These are phyloP conservation scores for Tiliacea aurago DNA, from an alignment of 2,888 invertebrate genomes.

Conservation along the genomic window DNA sequence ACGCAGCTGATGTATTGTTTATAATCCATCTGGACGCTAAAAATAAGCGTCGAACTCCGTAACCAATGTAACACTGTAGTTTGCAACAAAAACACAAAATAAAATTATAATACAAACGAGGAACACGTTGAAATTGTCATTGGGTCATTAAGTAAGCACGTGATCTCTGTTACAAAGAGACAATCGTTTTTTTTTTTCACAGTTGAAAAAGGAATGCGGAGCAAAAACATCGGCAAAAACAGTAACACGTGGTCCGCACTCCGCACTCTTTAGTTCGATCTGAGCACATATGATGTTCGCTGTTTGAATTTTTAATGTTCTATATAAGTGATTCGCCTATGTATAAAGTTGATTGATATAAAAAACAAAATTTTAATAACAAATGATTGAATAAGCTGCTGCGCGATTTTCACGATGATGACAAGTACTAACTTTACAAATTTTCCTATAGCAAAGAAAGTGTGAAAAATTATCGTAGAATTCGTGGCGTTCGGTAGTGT, in stretches of 20 bases:
- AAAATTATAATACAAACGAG: slow-evolving; percentile 54
- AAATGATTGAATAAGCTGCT: neutral
- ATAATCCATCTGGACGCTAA: slow-evolving; percentile 30
- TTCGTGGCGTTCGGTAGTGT: too few relatives aligned
- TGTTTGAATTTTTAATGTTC: slow-evolving; percentile 42
- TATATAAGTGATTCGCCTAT: slow-evolving; percentile 4
- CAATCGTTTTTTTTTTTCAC: slow-evolving; percentile 62
- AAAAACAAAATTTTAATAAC: neutral
- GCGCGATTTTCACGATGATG: too few relatives aligned
- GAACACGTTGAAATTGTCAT: slow-evolving; percentile 64
- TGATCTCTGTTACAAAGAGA: slow-evolving; percentile 68
- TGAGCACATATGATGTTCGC: slow-evolving; percentile 39
- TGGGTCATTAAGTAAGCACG: slow-evolving; percentile 56
- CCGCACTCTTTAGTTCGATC: slow-evolving; percentile 19
- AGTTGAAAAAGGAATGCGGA: slow-evolving; percentile 61
- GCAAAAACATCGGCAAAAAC: slow-evolving; percentile 65
- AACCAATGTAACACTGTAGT: slow-evolving; percentile 34
- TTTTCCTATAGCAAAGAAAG: too few relatives aligned
- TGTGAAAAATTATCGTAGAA: too few relatives aligned
- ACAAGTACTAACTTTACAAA: too few relatives aligned
- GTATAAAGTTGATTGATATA: slow-evolving; percentile 2
- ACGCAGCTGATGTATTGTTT: slow-evolving; percentile 24
- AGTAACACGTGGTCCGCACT: slow-evolving; percentile 55
- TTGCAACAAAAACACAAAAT: slow-evolving; percentile 55
- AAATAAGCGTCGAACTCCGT: slow-evolving; percentile 41